Evolutionary conservation across 1,140 invertebrate genomes (phyloP), one percentile per base, ranked within the genome.

Genomic region (Phthorimaea operculella): DNA sequence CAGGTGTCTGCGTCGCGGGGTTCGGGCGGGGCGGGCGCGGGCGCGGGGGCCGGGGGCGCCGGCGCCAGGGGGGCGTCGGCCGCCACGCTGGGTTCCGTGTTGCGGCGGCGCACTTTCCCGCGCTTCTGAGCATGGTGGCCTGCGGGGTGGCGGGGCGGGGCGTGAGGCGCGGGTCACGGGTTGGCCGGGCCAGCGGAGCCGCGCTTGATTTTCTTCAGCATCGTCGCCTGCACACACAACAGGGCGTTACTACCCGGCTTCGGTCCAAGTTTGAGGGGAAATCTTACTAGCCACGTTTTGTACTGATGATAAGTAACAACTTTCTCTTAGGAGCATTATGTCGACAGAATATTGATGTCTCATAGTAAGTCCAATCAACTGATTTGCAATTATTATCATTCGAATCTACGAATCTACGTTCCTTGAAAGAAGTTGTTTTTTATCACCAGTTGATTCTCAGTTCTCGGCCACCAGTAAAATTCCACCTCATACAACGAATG

Each of bases 161-260:
- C 78, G 74, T 75, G 79, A 70, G 68, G 68, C 64, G 64, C 69
- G 67, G 67, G 69, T 78, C 75, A 80, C 71, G 76, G 75, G 70
- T 68, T 68, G 70, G 73, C 72, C 66, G 59, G 55, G 52, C 56
- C 59, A 57, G 71, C 78, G 70, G 59, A 57, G 56, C 75, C 96
- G 88, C 96, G 95, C 90, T 97, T 97, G 88, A 90, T 96, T 92
- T 96, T 96, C 92, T 96, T 95, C 88, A 97, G 90, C 92, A 94
- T 94, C 78, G 92, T 94, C 82, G 93, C 93, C 91, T 91, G 89
- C 68, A 74, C 76, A 77, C 71, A 79, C 66, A 59, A 52, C 68
- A 49, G 48, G 60, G 51, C 56, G 33, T 45, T 58, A 56, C 62
- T 52, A 39, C 53, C 52, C 52, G 34, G 54, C 21, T 28, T 28